Conservation (phyloP, 1,140 invertebrate genomes). For the Daktulosphaira vitifoliae region DNA sequence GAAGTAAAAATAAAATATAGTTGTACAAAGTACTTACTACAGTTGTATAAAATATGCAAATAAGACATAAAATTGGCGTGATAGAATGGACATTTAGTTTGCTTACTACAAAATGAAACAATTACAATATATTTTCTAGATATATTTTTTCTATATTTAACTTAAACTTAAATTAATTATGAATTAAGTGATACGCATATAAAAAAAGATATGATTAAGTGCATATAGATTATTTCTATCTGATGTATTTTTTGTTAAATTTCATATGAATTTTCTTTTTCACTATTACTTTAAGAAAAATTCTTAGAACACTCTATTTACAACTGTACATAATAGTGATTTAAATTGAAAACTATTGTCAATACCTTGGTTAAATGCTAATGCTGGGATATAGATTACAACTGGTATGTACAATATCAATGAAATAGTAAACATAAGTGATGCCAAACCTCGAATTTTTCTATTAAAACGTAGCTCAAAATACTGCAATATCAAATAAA, state of each 20-base stretch:
- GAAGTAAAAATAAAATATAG: not conserved
- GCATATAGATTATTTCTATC: too few relatives aligned
- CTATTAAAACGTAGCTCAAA: conserved; percentile 3
- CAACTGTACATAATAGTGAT: too few relatives aligned
- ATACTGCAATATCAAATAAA: conserved; percentile 1
- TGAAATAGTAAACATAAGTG: conserved; percentile 10
- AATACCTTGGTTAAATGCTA: conserved; percentile 43
- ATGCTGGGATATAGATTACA: conserved; percentile 43
- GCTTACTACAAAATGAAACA: conserved; percentile 39
- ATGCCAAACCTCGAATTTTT: conserved; percentile 1
- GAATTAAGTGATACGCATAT: too few relatives aligned
- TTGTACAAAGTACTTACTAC: conserved; percentile 37
- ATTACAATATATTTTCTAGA: conserved; percentile 15
- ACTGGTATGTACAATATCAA: conserved; percentile 42
- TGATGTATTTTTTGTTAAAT: too few relatives aligned
- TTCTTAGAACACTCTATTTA: too few relatives aligned
- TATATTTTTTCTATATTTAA: not conserved
- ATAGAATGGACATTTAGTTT: conserved; percentile 39
- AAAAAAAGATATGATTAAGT: too few relatives aligned
- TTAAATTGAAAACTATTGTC: too few relatives aligned
- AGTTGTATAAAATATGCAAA: conserved; percentile 42
- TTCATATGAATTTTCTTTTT: too few relatives aligned
- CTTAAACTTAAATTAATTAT: too few relatives aligned
- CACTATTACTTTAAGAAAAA: too few relatives aligned
- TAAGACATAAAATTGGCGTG: conserved; percentile 38